Evolutionary conservation across 2,113 vertebrate species (phyloP), one percentile per base, ranked within the genome.

Genomic region (Brachyhypopomus occidentalis): DNA sequence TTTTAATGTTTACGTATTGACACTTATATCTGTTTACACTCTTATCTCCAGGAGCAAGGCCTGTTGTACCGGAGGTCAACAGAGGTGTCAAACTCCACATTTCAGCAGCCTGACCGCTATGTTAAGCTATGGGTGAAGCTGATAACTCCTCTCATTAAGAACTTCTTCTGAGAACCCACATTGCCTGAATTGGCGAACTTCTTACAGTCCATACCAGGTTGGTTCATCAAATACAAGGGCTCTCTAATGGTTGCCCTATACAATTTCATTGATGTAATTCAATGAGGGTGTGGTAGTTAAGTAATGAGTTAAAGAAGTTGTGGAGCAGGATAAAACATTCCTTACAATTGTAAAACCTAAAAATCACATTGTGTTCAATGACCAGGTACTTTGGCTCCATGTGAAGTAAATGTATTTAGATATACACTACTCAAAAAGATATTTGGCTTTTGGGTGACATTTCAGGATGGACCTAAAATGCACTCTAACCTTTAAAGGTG

Each of bases 91-190:
- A 69, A 89, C 0, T 89, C 94, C 60, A 99, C 97, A 0, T 99
- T 99, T 48, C 90, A 96, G 87, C 96, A 94, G 89, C 94, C 96
- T 0, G 92, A 94, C 81, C 95, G 97, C 34, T 90, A 94, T 0
- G 96, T 99, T 83, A 96, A 96, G 84, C 93, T 98, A 85, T 99
- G 98, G 98, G 98, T 99, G 84, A 98, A 97, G 88, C 91, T 99
- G 80, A 93, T 98, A 71, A 98, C 97, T 0, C 97, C 97, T 0
- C 88, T 98, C 80, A 98, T 99, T 87, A 98, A 98, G 94, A 98
- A 98, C 89, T 99, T 99, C 93, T 99, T 99, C 92, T 99, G 86
- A 93, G 86, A 74, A 4, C 48, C 79, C 7, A 9, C 41, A 63
- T 52, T 36, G 70, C 56, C 72, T 64, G 72, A 63, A 30, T 52